Percentiles rank a stretch among this genome's conserved stretches.
Conservation (phyloP, 2,888 invertebrate species). For the Drosophila niveifrons region DNA sequence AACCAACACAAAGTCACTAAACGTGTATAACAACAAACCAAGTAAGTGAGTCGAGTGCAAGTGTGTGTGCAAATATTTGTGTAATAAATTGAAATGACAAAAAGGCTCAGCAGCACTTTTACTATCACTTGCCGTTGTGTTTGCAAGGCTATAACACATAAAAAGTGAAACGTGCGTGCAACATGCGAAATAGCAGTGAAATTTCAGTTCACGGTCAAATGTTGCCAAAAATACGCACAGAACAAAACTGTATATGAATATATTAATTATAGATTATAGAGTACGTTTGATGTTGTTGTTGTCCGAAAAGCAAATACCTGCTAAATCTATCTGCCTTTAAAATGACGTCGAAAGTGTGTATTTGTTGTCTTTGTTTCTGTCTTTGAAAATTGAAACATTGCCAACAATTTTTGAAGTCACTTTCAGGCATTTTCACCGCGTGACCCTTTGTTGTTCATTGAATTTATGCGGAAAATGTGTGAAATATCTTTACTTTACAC, state of each 20-base stretch:
- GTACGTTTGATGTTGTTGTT: constrained; percentile 44
- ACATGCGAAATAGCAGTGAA: constrained; percentile 30
- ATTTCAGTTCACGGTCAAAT: constrained; percentile 4
- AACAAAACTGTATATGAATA: constrained; percentile 6
- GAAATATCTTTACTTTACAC: neutral
- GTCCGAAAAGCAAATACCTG: constrained; percentile 43
- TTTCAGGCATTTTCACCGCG: constrained; percentile 69
- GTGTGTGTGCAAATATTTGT: constrained; percentile 7
- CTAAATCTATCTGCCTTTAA: constrained; percentile 54
- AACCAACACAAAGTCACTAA: constrained; percentile 7
- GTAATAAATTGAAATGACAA: constrained; percentile 5
- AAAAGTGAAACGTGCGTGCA: constrained; percentile 41
- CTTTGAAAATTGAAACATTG: constrained; percentile 62
- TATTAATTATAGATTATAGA: constrained; percentile 27
- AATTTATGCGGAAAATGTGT: constrained; percentile 5
- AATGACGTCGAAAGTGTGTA: constrained; percentile 65
- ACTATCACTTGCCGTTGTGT: constrained; percentile 38
- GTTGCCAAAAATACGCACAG: constrained; percentile 32
- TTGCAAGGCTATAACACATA: constrained; percentile 1
- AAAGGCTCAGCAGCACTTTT: constrained; percentile 38
- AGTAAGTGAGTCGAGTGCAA: constrained; percentile 25
- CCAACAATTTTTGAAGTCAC: constrained; percentile 47
- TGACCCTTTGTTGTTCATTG: constrained; percentile 56
- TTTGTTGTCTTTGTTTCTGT: constrained; percentile 46
- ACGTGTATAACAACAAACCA: constrained; percentile 13